These are phyloP conservation scores for Cygnus atratus DNA, from an alignment of 2,113 vertebrate genomes.

Conservation along the genomic window DNA sequence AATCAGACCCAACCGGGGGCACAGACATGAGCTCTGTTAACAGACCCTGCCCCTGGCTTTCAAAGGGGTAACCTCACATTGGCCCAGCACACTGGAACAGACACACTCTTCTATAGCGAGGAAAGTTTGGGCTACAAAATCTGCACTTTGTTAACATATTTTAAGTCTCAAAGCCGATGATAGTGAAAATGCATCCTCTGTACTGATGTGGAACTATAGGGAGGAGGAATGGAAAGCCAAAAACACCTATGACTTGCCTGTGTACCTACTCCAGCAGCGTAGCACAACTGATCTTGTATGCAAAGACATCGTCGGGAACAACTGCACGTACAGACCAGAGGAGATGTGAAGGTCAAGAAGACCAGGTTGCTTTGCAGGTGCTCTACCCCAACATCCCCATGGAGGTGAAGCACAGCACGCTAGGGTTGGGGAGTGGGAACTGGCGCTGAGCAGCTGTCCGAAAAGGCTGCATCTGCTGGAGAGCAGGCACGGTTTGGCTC, in stretches of 20 bases:
- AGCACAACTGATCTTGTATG: not conserved
- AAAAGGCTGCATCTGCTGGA: not conserved
- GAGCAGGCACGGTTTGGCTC: not conserved
- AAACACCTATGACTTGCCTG: not conserved
- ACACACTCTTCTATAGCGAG: not conserved
- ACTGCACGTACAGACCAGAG: not conserved
- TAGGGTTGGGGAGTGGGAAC: not conserved
- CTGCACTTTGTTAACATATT: not conserved
- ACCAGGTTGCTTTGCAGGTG: fast-evolving
- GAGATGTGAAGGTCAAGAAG: not conserved
- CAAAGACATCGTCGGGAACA: fast-evolving
- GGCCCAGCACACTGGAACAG: not conserved
- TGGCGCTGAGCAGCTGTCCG: not conserved
- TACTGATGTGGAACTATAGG: not conserved
- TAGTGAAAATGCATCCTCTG: not conserved
- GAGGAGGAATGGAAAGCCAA: not conserved
- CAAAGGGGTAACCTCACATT: not conserved
- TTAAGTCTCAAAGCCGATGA: not conserved
- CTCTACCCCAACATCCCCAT: not conserved
- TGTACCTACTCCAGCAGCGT: not conserved
- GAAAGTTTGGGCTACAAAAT: not conserved
- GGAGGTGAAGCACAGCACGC: not conserved
- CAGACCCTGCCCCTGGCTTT: not conserved
- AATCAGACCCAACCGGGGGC: not conserved
- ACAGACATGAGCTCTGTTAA: not conserved